Evolutionary conservation across 2,797 vertebrate species (phyloP), one percentile per base, ranked within the genome.

Genomic region (Phylloscopus collybita): DNA sequence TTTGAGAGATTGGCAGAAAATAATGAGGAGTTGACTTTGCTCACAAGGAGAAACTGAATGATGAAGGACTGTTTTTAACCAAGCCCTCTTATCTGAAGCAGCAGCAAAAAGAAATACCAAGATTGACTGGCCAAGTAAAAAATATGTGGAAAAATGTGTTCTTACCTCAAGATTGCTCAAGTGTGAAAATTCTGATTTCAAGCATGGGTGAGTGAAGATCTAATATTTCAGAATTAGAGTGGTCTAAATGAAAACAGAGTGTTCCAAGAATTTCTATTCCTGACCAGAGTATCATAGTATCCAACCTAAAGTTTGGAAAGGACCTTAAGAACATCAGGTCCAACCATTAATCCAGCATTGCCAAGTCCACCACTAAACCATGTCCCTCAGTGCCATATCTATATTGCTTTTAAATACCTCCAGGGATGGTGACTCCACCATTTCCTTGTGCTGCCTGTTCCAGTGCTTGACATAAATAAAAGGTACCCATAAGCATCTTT

Each of bases 1-100:
- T 95, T 44, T 91, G 56, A 80, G 32, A 93, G 53, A 82, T 47
- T 87, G 81, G 27, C 80, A 94, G 85, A 85, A 95, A 95, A 95
- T 87, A 94, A 94, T 59, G 72, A 91, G 62, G n/a, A 86, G 54
- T 60, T 89, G 92, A 92, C 80, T 91, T 95, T 76, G 29, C 61
- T 85, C 78, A 91, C 80, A 94, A 94, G 86, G 88, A 93, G 91
- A 96, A 91, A 88, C 29, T 1, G 8, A 90, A 76, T 85, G 64
- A 94, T 73, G 60, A 80, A 83, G 61, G 80, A 89, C 60, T 42
- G 51, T 29, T 95, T 88, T 91, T 62, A 88, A 66, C 23, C 26
- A 89, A 89, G 45, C 6, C 38, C 42, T 79, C 60, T 87, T 74
- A 87, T 74, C 75, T 93, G 65, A 67, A 76, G 51, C 0, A 3